Conservation (phyloP, 2,888 invertebrate species). For the Petrophora chlorosata region DNA sequence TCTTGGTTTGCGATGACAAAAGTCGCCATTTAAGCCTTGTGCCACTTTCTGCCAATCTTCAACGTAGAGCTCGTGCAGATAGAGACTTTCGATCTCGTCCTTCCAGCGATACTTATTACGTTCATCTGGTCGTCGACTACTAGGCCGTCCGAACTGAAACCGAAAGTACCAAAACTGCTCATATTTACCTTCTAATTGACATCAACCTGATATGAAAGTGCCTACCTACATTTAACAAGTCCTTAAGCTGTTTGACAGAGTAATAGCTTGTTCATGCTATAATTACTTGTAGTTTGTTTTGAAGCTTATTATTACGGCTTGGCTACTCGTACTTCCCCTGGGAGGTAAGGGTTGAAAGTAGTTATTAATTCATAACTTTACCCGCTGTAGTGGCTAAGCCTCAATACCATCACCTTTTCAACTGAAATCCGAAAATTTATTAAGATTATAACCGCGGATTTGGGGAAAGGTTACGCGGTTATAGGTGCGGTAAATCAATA, state of each 20-base stretch:
- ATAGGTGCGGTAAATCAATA: conserved; percentile 25
- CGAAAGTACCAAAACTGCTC: conserved; percentile 12
- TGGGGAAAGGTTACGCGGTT: conserved; percentile 19
- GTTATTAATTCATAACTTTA: conserved; percentile 74
- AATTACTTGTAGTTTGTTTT: conserved; percentile 79
- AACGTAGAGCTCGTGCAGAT: no score
- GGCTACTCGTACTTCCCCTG: conserved; percentile 65
- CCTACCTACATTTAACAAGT: conserved; percentile 53
- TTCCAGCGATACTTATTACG: no score
- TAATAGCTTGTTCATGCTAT: conserved; percentile 74
- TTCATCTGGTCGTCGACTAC: no score
- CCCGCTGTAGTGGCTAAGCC: conserved; percentile 56
- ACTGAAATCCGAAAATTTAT: conserved; percentile 40
- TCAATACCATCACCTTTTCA: conserved; percentile 59
- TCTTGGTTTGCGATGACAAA: no score
- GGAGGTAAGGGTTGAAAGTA: conserved; percentile 61
- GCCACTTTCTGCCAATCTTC: no score
- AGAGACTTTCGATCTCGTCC: no score
- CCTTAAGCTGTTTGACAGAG: conserved; percentile 71
- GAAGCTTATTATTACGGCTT: conserved; percentile 71
- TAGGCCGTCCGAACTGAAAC: no score
- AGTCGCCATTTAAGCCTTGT: no score
- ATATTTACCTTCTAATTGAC: conserved; percentile 59
- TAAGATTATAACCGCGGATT: conserved; percentile 32
- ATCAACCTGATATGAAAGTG: conserved; percentile 64